These are phyloP conservation scores for Mionectes olivaceus DNA, from an alignment of 2,797 vertebrate genomes.

Conservation along the genomic window DNA sequence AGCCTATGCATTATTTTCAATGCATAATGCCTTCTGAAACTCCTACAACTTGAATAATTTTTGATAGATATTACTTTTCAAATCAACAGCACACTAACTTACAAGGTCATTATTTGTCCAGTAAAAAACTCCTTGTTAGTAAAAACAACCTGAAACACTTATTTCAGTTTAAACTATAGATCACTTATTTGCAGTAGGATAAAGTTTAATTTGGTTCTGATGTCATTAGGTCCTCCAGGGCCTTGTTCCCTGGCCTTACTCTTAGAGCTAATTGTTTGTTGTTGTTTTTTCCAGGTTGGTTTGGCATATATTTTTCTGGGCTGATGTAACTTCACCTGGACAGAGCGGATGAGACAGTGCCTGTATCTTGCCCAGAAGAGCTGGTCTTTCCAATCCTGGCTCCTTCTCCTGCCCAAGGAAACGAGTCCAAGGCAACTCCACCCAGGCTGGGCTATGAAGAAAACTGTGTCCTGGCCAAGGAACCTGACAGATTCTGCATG, in stretches of 20 bases:
- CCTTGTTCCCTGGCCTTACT: background rate
- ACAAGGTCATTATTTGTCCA: background rate
- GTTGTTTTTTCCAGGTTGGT: background rate
- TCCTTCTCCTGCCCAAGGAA: background rate
- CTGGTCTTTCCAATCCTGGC: background rate
- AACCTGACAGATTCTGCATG: background rate
- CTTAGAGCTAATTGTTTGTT: background rate
- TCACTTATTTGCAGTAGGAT: background rate
- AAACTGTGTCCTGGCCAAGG: background rate
- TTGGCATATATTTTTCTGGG: background rate
- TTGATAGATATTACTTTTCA: background rate
- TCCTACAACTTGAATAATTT: background rate
- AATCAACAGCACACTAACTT: background rate
- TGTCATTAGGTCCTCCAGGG: background rate
- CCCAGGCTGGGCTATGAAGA: background rate
- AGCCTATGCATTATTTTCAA: background rate
- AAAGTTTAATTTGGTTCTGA: background rate
- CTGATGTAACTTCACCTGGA: constrained; percentile 40
- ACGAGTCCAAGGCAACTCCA: constrained; percentile 31
- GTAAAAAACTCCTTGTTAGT: background rate
- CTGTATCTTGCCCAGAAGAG: background rate
- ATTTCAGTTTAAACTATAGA: background rate
- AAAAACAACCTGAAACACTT: background rate
- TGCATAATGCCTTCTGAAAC: background rate
- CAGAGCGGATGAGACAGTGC: background rate